phyloP scores from a whole-genome alignment of 2,113 vertebrate species.

The Phycodurus eques region DNA sequence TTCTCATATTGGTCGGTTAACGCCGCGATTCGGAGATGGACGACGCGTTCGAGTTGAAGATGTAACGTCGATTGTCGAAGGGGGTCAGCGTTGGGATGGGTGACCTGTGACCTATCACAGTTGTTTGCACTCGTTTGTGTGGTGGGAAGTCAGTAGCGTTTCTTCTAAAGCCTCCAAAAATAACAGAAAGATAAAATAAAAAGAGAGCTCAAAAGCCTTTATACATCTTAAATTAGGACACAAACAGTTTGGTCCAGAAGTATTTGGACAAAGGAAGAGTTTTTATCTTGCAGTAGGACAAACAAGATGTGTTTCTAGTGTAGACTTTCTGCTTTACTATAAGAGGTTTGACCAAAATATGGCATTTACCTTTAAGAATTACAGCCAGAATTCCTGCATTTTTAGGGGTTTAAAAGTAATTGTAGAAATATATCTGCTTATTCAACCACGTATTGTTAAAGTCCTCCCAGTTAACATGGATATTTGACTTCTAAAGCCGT shows the following conservation, averaged over 20 bases:
- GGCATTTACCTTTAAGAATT: not conserved
- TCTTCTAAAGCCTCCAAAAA: not conserved
- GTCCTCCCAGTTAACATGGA: too few relatives aligned
- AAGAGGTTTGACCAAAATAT: not conserved
- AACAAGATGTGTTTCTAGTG: not conserved
- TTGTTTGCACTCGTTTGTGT: not conserved
- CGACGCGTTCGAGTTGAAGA: not conserved
- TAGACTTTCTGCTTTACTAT: not conserved
- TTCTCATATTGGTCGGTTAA: not conserved
- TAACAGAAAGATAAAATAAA: not conserved
- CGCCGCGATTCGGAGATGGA: not conserved
- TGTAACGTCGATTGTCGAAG: not conserved
- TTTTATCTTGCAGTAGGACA: not conserved
- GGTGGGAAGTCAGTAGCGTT: not conserved
- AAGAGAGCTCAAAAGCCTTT: not conserved
- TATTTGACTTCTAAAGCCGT: too few relatives aligned
- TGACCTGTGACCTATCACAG: constrained; percentile 53
- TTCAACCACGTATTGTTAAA: not conserved
- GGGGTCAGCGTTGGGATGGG: not conserved
- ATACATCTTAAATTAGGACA: not conserved
- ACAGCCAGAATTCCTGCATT: not conserved
- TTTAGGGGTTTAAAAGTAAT: too few relatives aligned
- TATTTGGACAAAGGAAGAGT: not conserved
- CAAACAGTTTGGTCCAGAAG: not conserved
- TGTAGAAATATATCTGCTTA: too few relatives aligned